Base-by-base conservation (phyloP, 2,888 invertebrate species). In the Apodemia mormo region DNA sequence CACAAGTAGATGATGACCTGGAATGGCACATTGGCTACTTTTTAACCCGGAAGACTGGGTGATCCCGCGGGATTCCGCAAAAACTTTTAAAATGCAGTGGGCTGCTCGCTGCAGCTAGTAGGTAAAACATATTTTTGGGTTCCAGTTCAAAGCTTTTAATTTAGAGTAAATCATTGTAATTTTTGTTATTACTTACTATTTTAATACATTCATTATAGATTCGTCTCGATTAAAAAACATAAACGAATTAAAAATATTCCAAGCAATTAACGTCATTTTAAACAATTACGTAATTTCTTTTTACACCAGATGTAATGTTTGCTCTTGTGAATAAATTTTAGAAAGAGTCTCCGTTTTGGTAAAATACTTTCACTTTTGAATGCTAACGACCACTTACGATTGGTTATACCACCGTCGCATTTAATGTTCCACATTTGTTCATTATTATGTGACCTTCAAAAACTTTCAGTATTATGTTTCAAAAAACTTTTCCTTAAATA, bases 351-450 rank as follows among this genome's bases (percentile, higher is more conserved):
- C 61, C 61, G 52, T 37, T 64, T 64, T 64, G 33, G 61, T 37
- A 5, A 64, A 64, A 64, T 37, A 64, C 61, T 64, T 64, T 64
- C 61, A 64, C 61, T 64, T 64, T 64, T 37, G 61, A 64, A 64
- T 37, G 61, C 61, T 33, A 64, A 64, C 61, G 61, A 64, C 61
- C 61, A 64, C 61, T 64, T 64, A 37, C 61, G 33, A 64, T 64
- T 64, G 61, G 61, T 64, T 64, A 64, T 14, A 64, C 61, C 61
- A 37, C 14, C 61, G 33, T 6, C 33, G n/a, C n/a, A 64, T 64
- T 64, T 64, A 37, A 64, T 14, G 61, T 64, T 64, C 61, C 33
- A 64, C 61, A 37, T 64, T 64, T 64, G 30, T 52, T 52, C 22
- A 52, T 64, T 33, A 64, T 61, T 61, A 61, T 61, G 61, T 61